Evolutionary conservation across 2,888 invertebrate species (phyloP).

Genomic region (Cremastobaeus sp.): DNA sequence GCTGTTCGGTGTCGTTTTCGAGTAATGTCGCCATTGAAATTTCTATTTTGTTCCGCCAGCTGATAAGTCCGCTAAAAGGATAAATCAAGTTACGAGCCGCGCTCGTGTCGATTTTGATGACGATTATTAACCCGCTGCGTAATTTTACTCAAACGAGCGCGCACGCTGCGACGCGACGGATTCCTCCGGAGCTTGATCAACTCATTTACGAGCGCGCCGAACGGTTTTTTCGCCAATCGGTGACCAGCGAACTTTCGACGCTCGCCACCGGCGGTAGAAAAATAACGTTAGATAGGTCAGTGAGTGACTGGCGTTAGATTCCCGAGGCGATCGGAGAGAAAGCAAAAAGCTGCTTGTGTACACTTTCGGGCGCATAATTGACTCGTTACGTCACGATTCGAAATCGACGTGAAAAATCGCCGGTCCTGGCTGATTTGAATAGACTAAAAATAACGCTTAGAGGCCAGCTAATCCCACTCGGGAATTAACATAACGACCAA

Average conservation of each 20-base stretch:
- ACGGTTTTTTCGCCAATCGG: constrained; percentile 3
- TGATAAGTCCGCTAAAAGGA: constrained; percentile 46
- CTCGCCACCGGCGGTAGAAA: too few relatives aligned
- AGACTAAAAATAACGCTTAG: constrained; percentile 27
- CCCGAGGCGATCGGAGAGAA: constrained; percentile 24
- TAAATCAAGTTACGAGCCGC: constrained; percentile 47
- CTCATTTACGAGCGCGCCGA: constrained; percentile 23
- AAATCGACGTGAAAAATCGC: constrained; percentile 24
- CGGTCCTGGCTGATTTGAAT: constrained; percentile 27
- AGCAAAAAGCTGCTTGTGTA: constrained; percentile 18
- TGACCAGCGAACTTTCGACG: too few relatives aligned
- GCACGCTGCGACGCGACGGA: constrained; percentile 26
- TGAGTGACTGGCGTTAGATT: constrained; percentile 44
- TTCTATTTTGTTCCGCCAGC: constrained; percentile 43
- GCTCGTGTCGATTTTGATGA: constrained; percentile 55
- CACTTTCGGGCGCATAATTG: constrained; percentile 37
- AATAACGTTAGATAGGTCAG: constrained; percentile 52
- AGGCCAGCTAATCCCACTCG: constrained; percentile 21
- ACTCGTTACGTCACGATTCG: constrained; percentile 25
- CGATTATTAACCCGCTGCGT: constrained; percentile 45
- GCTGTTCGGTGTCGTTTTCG: constrained; percentile 40
- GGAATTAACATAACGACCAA: constrained; percentile 21
- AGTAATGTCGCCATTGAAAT: constrained; percentile 42
- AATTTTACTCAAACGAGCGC: constrained; percentile 40
- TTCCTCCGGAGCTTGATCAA: constrained; percentile 23